Conservation (phyloP, 92 coral and sea anemone genomes). For the Diadumene lineata region DNA sequence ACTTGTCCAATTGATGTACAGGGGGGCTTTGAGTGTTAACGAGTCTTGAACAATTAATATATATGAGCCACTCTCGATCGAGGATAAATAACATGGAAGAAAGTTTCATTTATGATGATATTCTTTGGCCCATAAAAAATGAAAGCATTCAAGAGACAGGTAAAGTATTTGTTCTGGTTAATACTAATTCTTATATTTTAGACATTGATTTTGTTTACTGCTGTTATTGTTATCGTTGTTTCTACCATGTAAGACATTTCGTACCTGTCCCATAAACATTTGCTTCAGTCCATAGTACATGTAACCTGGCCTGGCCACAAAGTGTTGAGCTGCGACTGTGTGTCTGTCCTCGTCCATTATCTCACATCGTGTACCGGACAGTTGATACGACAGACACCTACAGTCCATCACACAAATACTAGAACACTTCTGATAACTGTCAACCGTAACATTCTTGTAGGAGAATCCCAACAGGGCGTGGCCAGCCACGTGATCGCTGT, state of each 20-base stretch:
- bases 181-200: not conserved
- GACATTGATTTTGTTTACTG: not conserved
- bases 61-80: too few species aligned
- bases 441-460: conserved; percentile 14
- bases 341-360: conserved; percentile 46
- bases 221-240: not conserved
- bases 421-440: conserved; percentile 31
- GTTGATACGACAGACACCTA: conserved; percentile 53
- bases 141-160: too few species aligned
- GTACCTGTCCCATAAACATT: conserved; percentile 1
- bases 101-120: too few species aligned
- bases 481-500: conserved; percentile 25
- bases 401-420: conserved; percentile 50
- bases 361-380: conserved; percentile 43
- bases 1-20: too few species aligned
- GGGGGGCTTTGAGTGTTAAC: too few species aligned
- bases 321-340: conserved; percentile 15
- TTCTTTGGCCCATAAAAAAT: too few species aligned
- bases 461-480: conserved; percentile 38
- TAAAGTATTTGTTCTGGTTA: too few species aligned
- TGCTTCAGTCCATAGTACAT: conserved; percentile 23
- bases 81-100: too few species aligned
- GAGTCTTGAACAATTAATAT: too few species aligned
- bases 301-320: conserved; percentile 5
- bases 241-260: not conserved